Base-by-base conservation (phyloP, 2,797 vertebrate species). In the Synaphobranchus kaupii region DNA sequence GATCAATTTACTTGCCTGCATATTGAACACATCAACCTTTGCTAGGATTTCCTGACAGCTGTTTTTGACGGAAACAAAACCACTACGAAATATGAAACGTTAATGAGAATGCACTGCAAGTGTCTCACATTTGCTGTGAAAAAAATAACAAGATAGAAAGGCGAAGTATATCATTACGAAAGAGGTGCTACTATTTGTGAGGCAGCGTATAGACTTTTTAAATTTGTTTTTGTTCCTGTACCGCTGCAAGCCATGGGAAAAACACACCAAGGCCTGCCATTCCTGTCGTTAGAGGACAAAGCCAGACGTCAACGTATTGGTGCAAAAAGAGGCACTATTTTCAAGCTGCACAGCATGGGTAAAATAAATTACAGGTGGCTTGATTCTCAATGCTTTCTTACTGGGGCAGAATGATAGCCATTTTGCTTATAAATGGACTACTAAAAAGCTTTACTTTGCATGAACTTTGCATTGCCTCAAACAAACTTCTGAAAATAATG, bases 361-460 rank as follows among this genome's bases (percentile, higher is more conserved):
- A 80, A 76, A 50, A 73, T 25, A 86, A 81, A 86, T 58, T 47
- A 78, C 73, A 81, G 85, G 78, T 76, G 76, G 76, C 39, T 86
- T 56, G 73, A 63, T 81, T 63, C 47, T 86, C 39, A 47, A 44
- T 86, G 78, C 81, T 81, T n/a, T 71, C 68, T 50, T 54, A 58
- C 12, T 4, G 20, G 76, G 15, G 17, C 54, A 60, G 13, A 3
- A 28, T 25, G 39, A 86, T 86, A 86, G 56, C 56, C 68, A 73
- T 73, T 73, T 73, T 13, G 68, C 68, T 73, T 10, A 86, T 50
- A 80, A 80, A 78, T 76, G 52, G 54, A 76, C 85, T 76, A 86
- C 71, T 54, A 60, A 39, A 80, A 54, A 25, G 85, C 71, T 86
- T 86, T 71, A 71, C 68, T 31, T 34, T 71, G 68, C 68, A 71